Evolutionary conservation across 2,113 vertebrate species (phyloP).

Genomic region (Crypturellus undulatus): DNA sequence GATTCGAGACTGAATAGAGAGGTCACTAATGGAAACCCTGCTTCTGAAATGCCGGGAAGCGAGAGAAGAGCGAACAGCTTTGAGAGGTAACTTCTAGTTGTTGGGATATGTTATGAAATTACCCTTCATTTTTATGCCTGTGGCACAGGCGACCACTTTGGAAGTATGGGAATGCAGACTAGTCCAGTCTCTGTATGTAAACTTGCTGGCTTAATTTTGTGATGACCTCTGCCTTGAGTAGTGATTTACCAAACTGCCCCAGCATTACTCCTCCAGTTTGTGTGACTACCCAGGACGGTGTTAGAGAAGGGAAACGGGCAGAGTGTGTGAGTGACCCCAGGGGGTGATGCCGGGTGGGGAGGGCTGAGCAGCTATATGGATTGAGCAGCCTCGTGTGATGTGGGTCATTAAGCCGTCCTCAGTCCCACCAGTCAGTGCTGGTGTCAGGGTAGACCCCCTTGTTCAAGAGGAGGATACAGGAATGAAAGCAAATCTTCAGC

Average conservation of each 20-base stretch:
- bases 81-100: neutral
- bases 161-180: neutral
- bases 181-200: neutral
- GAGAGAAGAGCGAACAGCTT: neutral
- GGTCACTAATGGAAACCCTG: slow-evolving; percentile 43
- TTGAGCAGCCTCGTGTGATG: neutral
- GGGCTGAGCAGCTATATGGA: neutral
- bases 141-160: neutral
- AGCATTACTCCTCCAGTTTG: neutral
- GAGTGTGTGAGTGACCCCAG: neutral
- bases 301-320: neutral
- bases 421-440: neutral
- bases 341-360: neutral
- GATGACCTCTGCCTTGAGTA: neutral
- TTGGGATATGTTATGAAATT: neutral
- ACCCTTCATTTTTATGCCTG: neutral
- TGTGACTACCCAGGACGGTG: neutral
- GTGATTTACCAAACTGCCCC: neutral
- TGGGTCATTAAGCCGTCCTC: neutral
- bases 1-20: slow-evolving; percentile 45
- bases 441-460: neutral
- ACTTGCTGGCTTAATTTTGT: neutral
- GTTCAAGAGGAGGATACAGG: neutral
- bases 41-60: neutral
- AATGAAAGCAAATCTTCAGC: neutral